A percentile compares a stretch with the other conserved stretches of the same genome.
Evolutionary conservation across 1,140 invertebrate genomes (phyloP).

Genomic region (Dolichoris vasculosae): DNA sequence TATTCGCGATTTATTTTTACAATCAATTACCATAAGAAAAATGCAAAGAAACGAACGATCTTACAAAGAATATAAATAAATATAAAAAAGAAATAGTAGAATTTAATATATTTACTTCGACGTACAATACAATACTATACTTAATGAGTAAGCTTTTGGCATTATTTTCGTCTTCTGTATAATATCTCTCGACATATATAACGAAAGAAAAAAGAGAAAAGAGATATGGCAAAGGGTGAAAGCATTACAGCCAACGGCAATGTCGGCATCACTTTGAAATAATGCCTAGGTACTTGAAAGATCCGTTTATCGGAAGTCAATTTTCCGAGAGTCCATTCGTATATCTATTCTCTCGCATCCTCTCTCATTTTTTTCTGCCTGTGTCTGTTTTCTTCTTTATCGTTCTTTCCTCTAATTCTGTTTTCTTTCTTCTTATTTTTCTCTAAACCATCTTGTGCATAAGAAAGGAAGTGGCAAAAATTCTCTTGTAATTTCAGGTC

Average conservation of each 20-base stretch:
- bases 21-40: neutral
- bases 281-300: neutral
- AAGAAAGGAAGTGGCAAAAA: neutral
- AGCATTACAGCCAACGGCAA: neutral
- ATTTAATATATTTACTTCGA: neutral
- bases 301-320: slow-evolving; percentile 43
- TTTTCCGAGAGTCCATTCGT: slow-evolving; percentile 35
- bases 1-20: neutral
- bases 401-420: neutral
- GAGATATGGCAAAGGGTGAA: neutral
- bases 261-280: slow-evolving; percentile 27
- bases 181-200: slow-evolving; percentile 11
- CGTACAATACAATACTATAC: slow-evolving; percentile 3
- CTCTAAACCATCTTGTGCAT: neutral
- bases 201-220: slow-evolving; percentile 5
- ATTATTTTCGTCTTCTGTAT: neutral
- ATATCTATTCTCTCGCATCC: slow-evolving; percentile 3
- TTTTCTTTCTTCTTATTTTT: neutral
- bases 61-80: neutral
- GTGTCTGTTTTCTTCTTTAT: neutral
- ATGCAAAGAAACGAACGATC: neutral
- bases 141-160: slow-evolving; percentile 25
- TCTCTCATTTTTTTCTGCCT: neutral
- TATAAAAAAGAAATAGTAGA: neutral
- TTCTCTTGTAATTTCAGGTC: neutral